These are phyloP conservation scores for Platerodrilus igneus DNA, from an alignment of 2,888 invertebrate species.

Conservation along the genomic window DNA sequence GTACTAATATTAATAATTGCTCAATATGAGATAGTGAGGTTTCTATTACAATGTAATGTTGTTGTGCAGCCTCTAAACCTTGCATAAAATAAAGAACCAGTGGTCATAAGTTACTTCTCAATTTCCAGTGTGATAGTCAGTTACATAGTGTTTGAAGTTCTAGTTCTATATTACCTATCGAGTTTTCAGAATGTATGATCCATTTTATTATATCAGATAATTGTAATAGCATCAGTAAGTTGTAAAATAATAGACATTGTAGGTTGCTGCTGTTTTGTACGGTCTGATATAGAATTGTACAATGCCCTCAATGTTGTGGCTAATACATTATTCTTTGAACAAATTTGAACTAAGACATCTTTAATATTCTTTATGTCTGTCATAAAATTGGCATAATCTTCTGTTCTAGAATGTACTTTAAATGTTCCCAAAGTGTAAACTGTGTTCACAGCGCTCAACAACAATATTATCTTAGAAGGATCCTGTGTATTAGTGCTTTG, in stretches of 20 bases:
- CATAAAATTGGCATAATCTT: slow-evolving; percentile 40
- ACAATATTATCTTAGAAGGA: no score
- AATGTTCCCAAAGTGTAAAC: slow-evolving; percentile 52
- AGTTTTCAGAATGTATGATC: slow-evolving; percentile 42
- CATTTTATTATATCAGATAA: slow-evolving; percentile 48
- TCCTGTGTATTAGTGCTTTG: no score
- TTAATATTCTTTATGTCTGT: slow-evolving; percentile 40
- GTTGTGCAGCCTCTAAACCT: slow-evolving; percentile 53
- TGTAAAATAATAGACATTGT: slow-evolving; percentile 59
- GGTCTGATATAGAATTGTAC: slow-evolving; percentile 58
- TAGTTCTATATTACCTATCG: slow-evolving; percentile 55
- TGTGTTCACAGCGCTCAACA: no score
- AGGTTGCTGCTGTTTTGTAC: slow-evolving; percentile 54
- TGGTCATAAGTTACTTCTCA: slow-evolving; percentile 58
- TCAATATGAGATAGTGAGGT: slow-evolving; percentile 60
- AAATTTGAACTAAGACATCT: slow-evolving; percentile 40
- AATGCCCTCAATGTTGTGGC: slow-evolving; percentile 56
- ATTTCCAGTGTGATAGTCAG: slow-evolving; percentile 64
- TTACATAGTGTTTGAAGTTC: slow-evolving; percentile 61
- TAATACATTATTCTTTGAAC: slow-evolving; percentile 49
- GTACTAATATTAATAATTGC: slow-evolving; percentile 54
- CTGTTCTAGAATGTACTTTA: slow-evolving; percentile 36
- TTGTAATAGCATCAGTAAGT: slow-evolving; percentile 47
- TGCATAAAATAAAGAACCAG: slow-evolving; percentile 65
- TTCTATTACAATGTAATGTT: slow-evolving; percentile 50